phyloP scores from a whole-genome alignment of 2,888 invertebrate genomes.

The Drosophila anomelani region DNA sequence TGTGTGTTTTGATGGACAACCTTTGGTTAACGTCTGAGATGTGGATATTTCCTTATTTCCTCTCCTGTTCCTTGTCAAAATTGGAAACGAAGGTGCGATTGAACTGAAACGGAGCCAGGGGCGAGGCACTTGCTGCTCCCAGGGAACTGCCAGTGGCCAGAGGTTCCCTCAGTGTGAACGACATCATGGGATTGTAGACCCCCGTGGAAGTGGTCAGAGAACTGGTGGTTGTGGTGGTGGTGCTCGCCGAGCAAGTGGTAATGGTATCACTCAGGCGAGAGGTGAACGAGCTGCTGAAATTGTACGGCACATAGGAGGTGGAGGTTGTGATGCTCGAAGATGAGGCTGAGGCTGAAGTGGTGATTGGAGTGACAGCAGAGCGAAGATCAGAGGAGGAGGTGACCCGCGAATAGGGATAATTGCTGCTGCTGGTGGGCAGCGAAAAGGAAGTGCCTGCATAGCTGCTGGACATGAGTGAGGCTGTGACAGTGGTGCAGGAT shows the following conservation, averaged over 20 bases:
- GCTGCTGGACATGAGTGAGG: conserved; percentile 60
- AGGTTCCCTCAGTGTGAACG: conserved; percentile 73
- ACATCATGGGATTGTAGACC: conserved; percentile 77
- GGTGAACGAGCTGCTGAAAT: conserved; percentile 51
- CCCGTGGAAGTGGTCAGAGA: conserved; percentile 65
- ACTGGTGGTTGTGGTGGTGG: conserved; percentile 11
- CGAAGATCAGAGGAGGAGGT: conserved; percentile 70
- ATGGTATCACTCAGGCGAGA: conserved; percentile 48
- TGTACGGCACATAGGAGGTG: conserved; percentile 56
- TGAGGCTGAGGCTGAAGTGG: conserved; percentile 9
- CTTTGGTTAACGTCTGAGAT: conserved; percentile 27
- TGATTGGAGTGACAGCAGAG: conserved; percentile 3
- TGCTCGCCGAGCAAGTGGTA: conserved; percentile 37
- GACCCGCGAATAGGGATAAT: conserved; percentile 66
- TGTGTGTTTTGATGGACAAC: conserved; percentile 44
- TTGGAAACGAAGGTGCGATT: conserved; percentile 49
- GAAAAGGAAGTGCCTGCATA: conserved; percentile 55
- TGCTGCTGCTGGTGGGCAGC: conserved; percentile 60
- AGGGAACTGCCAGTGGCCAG: conserved; percentile 26
- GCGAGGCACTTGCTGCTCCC: conserved; percentile 24
- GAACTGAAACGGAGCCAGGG: conserved; percentile 59
- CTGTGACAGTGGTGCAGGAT: conserved; percentile 40
- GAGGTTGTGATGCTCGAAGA: conserved; percentile 10
- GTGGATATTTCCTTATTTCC: conserved; percentile 44
- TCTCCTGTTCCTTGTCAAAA: conserved; percentile 52